phyloP scores from a whole-genome alignment of 2,113 vertebrate species.

The Podarcis raffonei region DNA sequence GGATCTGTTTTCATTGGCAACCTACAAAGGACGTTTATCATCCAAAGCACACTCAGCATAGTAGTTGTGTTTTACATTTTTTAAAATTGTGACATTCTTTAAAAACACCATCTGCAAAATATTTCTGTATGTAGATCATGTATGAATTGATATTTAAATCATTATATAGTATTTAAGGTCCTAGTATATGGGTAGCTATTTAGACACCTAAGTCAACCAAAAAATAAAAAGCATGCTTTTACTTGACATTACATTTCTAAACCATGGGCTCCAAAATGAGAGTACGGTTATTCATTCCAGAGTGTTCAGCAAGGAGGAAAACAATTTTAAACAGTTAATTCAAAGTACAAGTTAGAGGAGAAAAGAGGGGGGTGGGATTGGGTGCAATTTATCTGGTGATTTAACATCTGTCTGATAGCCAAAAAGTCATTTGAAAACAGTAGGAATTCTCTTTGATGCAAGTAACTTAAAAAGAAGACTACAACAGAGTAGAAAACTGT shows the following conservation, averaged over 20 bases:
- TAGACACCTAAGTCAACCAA: not conserved
- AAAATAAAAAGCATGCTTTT: not conserved
- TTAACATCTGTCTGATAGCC: not conserved
- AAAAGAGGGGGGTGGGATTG: not conserved
- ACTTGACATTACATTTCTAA: not conserved
- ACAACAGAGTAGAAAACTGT: no score
- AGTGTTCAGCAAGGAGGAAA: not conserved
- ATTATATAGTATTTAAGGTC: slow-evolving; percentile 18
- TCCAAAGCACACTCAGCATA: slow-evolving; percentile 1
- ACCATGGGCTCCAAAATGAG: not conserved
- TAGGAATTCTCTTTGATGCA: not conserved
- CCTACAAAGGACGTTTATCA: not conserved
- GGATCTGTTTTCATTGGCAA: not conserved
- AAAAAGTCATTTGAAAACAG: not conserved
- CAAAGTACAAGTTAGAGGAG: not conserved
- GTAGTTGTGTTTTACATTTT: not conserved
- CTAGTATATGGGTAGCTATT: slow-evolving; percentile 27
- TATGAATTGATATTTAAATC: slow-evolving; percentile 8
- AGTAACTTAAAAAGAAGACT: not conserved
- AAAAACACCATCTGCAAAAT: not conserved
- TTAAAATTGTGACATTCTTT: slow-evolving; percentile 7
- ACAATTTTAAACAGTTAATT: no score
- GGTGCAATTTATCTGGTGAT: not conserved
- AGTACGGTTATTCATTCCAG: no score
- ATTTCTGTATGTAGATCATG: not conserved